phyloP scores from a whole-genome alignment of 2,113 vertebrate species.

The Spea bombifrons region DNA sequence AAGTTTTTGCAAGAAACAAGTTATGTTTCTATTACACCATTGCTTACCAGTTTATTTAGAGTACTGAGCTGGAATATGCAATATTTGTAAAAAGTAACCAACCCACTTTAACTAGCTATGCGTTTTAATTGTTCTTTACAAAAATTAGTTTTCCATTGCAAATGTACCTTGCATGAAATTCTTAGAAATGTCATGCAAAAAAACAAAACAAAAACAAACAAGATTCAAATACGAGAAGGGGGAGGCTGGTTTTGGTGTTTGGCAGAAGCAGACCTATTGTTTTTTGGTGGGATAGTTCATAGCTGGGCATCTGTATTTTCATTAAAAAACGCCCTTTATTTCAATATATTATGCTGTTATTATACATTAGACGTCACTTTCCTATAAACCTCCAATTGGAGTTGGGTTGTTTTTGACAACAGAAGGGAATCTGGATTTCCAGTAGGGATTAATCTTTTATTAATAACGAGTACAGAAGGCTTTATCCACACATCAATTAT shows the following conservation, averaged over 20 bases:
- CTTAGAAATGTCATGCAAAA: too few relatives aligned
- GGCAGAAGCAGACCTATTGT: constrained; percentile 9
- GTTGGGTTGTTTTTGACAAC: background rate
- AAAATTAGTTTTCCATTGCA: too few relatives aligned
- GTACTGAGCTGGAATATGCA: too few relatives aligned
- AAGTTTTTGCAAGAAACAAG: too few relatives aligned
- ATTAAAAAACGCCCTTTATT: constrained; percentile 42
- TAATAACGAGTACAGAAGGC: constrained; percentile 62
- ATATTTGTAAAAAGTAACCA: too few relatives aligned
- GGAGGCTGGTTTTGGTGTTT: constrained; percentile 2
- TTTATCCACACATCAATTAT: constrained; percentile 34
- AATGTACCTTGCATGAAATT: too few relatives aligned
- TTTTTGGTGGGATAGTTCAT: constrained; percentile 12
- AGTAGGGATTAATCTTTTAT: constrained; percentile 65
- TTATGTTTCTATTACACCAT: too few relatives aligned
- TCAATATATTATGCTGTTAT: constrained; percentile 52
- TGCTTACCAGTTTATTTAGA: too few relatives aligned
- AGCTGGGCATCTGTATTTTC: background rate
- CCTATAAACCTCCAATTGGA: constrained; percentile 32
- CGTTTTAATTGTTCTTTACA: too few relatives aligned
- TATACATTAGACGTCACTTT: constrained; percentile 57
- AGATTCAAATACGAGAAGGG: constrained; percentile 1
- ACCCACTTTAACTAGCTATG: too few relatives aligned
- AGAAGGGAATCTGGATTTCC: constrained; percentile 52
- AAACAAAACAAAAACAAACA: background rate